Conservation (phyloP, 2,888 invertebrate species). For the Autographa gamma region DNA sequence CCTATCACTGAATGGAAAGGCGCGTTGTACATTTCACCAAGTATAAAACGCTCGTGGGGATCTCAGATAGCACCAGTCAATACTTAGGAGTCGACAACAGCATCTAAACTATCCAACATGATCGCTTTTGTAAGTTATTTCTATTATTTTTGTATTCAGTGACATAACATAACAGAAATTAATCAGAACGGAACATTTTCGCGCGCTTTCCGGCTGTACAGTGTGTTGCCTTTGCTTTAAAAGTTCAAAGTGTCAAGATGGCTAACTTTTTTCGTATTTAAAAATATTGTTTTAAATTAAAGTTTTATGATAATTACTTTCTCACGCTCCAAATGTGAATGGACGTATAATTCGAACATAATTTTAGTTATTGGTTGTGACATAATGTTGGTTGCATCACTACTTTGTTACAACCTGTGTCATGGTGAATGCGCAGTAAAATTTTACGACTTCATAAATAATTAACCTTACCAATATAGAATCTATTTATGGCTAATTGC, state of each 20-base stretch:
- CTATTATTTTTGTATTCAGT: slow-evolving; percentile 36
- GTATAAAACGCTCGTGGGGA: slow-evolving; percentile 84
- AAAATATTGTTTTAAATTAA: slow-evolving; percentile 10
- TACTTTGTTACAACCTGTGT: slow-evolving; percentile 15
- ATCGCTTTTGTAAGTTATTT: slow-evolving; percentile 85
- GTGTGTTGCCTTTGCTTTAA: slow-evolving; percentile 32
- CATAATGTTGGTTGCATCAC: slow-evolving; percentile 41
- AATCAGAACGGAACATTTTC: slow-evolving; percentile 17
- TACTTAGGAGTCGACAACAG: slow-evolving; percentile 75
- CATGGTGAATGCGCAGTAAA: slow-evolving; percentile 11
- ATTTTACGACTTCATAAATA: slow-evolving; percentile 16
- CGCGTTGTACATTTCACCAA: slow-evolving; percentile 82
- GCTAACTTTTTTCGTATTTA: background rate
- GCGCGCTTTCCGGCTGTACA: slow-evolving; percentile 36
- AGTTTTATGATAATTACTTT: slow-evolving; percentile 33
- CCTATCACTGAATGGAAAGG: slow-evolving; percentile 88
- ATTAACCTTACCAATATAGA: slow-evolving; percentile 1
- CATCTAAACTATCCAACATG: slow-evolving; percentile 83
- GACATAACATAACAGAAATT: slow-evolving; percentile 21
- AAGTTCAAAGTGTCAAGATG: slow-evolving; percentile 23
- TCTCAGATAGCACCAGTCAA: slow-evolving; percentile 80
- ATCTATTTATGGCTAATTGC: slow-evolving; percentile 2
- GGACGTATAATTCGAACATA: slow-evolving; percentile 38
- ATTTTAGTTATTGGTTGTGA: slow-evolving; percentile 34
- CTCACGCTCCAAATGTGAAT: slow-evolving; percentile 47